Base-by-base conservation (phyloP, 2,113 vertebrate species). In the Hippocampus guttulatus region DNA sequence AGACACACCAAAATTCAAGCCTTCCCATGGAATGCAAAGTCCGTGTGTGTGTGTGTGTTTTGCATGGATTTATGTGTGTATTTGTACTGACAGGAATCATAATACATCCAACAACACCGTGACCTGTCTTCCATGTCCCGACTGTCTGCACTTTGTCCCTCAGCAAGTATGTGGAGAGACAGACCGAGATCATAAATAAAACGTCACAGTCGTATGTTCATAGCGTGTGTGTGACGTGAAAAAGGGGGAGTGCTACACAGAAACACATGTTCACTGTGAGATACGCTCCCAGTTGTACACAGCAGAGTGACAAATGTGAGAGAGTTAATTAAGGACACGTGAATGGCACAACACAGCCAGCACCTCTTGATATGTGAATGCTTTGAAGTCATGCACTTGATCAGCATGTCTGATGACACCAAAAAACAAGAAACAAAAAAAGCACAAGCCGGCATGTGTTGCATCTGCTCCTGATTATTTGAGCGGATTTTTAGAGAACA, bases 261-360 rank as follows among this genome's bases (percentile, higher is more conserved):
- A 85, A 83, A 86, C 84, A 88, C 75, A 84, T 84, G 86, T 83
- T 78, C 47, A 27, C 75, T 65, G 40, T 15, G 73, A 11, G 75
- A 84, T 85, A 82, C 80, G 54, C 60, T 73, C 41, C 1, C 43
- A 18, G 25, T 61, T n/a, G 58, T 69, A 68, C 78, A 73, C 73
- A 30, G 66, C 43, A 41, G 45, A 57, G 38, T 64, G 62, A 64
- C 20, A 18, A 14, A 25, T n/a, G 20, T 43, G 62, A 8, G 18
- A 62, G 62, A 64, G 18, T 43, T 21, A n/a, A 41, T n/a, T 21
- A 14, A n/a, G 38, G 10, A 43, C 62, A 45, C 15, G 14, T 25
- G 63, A 62, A 9, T 20, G 20, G 6, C 63, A 43, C 40, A 8
- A 73, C 21, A 73, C 58, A 67, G 45, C 27, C 33, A 63, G 62